Percentiles rank a stretch among this genome's conserved stretches.
These are phyloP conservation scores for Acipenser transmontanus DNA, from an alignment of 2,797 vertebrate species.

Conservation along the genomic window DNA sequence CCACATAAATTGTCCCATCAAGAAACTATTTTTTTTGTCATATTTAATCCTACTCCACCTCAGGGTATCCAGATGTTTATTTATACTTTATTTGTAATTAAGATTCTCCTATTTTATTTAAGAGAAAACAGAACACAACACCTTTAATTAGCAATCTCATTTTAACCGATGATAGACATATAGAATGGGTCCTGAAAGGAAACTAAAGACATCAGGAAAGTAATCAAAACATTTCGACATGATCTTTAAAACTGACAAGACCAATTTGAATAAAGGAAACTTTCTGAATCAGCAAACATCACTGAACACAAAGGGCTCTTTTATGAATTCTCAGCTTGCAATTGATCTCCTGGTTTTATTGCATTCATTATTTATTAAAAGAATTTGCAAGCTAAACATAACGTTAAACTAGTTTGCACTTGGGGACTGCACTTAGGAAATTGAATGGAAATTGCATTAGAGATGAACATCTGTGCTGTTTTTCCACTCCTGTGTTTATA, in stretches of 20 bases:
- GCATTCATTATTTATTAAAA: constrained; percentile 87
- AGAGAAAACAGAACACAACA: too few relatives aligned
- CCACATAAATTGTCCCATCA: constrained; percentile 16
- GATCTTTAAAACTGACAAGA: constrained; percentile 33
- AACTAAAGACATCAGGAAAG: constrained; percentile 24
- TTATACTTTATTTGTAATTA: too few relatives aligned
- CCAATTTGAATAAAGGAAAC: constrained; percentile 57
- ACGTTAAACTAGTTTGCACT: constrained; percentile 80
- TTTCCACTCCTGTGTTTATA: constrained; percentile 25
- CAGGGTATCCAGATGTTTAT: constrained; percentile 32
- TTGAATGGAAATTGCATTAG: constrained; percentile 94
- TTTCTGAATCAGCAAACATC: constrained; percentile 62
- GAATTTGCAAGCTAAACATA: constrained; percentile 89
- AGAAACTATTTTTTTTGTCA: constrained; percentile 27
- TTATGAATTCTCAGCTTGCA: constrained; percentile 75
- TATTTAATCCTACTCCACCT: constrained; percentile 32
- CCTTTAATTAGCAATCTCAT: too few relatives aligned
- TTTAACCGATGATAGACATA: too few relatives aligned
- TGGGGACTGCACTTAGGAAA: constrained; percentile 86
- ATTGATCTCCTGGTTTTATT: constrained; percentile 83
- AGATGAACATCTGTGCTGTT: constrained; percentile 70
- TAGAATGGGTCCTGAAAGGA: constrained; percentile 3
- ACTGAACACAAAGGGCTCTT: constrained; percentile 58
- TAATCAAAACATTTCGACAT: constrained; percentile 32
- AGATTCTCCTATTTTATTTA: too few relatives aligned